Percentiles rank a stretch among this genome's conserved stretches.
Conservation (phyloP, 2,888 invertebrate genomes). For the Panzeria rudis region DNA sequence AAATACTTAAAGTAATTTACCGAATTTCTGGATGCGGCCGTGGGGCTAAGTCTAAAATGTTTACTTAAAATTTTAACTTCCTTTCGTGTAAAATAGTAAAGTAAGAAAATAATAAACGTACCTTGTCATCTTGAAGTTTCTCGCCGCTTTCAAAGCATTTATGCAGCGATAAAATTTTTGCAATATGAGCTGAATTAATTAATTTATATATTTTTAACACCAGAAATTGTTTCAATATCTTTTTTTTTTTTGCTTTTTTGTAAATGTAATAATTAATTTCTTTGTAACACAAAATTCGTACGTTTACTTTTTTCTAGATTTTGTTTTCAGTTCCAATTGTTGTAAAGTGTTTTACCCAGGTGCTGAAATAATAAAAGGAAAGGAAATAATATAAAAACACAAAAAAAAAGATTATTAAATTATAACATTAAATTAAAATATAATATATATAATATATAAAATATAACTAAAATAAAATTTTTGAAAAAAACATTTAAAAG, state of each 20-base stretch:
- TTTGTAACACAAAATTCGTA: conserved; percentile 64
- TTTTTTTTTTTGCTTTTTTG: conserved; percentile 15
- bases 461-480: neutral
- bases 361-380: conserved; percentile 49
- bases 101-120: conserved; percentile 17
- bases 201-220: neutral
- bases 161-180: neutral
- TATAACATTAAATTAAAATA: conserved; percentile 2
- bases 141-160: conserved; percentile 56
- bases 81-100: too few species aligned
- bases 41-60: too few species aligned
- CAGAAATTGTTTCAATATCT: neutral
- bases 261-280: conserved; percentile 41
- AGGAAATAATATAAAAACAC: conserved; percentile 17
- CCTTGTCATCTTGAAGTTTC: conserved; percentile 62
- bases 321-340: conserved; percentile 28
- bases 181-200: neutral
- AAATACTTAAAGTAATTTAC: neutral
- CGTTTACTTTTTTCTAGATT: conserved; percentile 32
- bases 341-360: conserved; percentile 51
- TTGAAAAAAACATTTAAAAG: too few species aligned
- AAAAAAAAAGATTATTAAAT: neutral
- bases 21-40: neutral
- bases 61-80: too few species aligned
- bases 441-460: neutral